phyloP scores from a whole-genome alignment of 1,140 invertebrate species.

The Mercenaria mercenaria region DNA sequence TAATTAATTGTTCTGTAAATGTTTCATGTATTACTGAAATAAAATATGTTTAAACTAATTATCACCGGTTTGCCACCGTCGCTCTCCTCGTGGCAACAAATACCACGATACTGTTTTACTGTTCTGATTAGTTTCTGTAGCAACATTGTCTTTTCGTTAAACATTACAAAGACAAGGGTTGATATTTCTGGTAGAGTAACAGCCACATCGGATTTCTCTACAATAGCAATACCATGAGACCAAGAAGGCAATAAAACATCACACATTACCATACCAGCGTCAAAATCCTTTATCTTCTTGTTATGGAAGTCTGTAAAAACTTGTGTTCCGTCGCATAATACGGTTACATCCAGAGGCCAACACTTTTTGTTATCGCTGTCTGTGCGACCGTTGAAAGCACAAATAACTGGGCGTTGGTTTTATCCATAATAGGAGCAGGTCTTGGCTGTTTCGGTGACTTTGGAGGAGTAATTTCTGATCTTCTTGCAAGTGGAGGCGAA shows the following conservation, averaged over 20 bases:
- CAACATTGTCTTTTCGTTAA: conserved; percentile 69
- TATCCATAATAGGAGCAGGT: conserved; percentile 60
- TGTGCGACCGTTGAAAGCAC: conserved; percentile 73
- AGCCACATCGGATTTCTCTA: conserved; percentile 70
- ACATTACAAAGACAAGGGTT: conserved; percentile 70
- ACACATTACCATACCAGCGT: conserved; percentile 70
- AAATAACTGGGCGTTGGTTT: conserved; percentile 66
- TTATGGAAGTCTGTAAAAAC: conserved; percentile 77
- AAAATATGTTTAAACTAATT: too few relatives aligned
- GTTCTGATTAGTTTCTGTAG: conserved; percentile 72
- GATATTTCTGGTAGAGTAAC: conserved; percentile 76
- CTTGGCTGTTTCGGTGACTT: conserved; percentile 60
- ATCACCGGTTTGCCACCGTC: conserved; percentile 65
- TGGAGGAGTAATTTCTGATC: conserved; percentile 53
- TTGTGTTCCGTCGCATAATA: conserved; percentile 73
- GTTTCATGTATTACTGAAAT: too few relatives aligned
- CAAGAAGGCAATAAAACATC: conserved; percentile 72
- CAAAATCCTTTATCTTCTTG: conserved; percentile 76
- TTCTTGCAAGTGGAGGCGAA: conserved; percentile 47
- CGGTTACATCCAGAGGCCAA: conserved; percentile 75
- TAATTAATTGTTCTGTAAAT: too few relatives aligned
- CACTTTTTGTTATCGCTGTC: conserved; percentile 77
- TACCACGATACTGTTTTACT: conserved; percentile 74
- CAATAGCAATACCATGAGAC: conserved; percentile 74
- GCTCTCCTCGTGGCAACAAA: conserved; percentile 68